A percentile compares a stretch with the other conserved stretches of the same genome.
phyloP scores from a whole-genome alignment of 2,888 invertebrate species.

The Ichneumoninae sp. region DNA sequence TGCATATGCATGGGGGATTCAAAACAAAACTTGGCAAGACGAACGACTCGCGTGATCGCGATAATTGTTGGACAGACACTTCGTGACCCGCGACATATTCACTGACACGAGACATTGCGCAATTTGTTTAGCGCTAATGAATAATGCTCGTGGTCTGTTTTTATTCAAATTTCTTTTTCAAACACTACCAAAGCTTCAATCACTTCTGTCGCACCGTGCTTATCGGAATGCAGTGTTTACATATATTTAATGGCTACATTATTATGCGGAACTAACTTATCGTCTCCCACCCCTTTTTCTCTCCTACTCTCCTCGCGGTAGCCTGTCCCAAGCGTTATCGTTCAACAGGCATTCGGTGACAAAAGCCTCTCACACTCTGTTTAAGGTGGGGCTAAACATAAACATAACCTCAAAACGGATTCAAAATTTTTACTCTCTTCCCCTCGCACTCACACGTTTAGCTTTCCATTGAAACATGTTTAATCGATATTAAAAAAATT shows the following conservation, averaged over 20 bases:
- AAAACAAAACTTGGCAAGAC: not conserved
- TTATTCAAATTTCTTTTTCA: slow-evolving; percentile 16
- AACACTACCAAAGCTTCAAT: not conserved
- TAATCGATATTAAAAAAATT: not conserved
- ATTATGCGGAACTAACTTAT: slow-evolving; percentile 1
- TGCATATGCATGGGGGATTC: not conserved
- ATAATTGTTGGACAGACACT: slow-evolving; percentile 59
- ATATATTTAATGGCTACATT: not conserved
- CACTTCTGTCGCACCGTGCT: not conserved
- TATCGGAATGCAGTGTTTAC: slow-evolving; percentile 10
- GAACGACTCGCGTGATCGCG: slow-evolving; percentile 28
- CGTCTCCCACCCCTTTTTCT: no score
- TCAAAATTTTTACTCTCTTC: no score
- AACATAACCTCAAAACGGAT: no score
- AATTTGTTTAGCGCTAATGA: slow-evolving; percentile 61
- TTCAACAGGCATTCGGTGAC: not conserved
- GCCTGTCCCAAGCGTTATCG: not conserved
- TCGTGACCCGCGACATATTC: slow-evolving; percentile 52
- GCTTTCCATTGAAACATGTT: not conserved
- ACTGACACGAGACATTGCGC: slow-evolving; percentile 43
- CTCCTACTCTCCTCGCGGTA: not conserved
- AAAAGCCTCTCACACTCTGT: not conserved
- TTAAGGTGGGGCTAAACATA: not conserved
- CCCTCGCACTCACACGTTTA: no score
- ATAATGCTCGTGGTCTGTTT: slow-evolving; percentile 24